A percentile compares a stretch with the other conserved stretches of the same genome.
These are phyloP conservation scores for Acropora yongei DNA, from an alignment of 64 coral and sea anemone species.

Conservation along the genomic window DNA sequence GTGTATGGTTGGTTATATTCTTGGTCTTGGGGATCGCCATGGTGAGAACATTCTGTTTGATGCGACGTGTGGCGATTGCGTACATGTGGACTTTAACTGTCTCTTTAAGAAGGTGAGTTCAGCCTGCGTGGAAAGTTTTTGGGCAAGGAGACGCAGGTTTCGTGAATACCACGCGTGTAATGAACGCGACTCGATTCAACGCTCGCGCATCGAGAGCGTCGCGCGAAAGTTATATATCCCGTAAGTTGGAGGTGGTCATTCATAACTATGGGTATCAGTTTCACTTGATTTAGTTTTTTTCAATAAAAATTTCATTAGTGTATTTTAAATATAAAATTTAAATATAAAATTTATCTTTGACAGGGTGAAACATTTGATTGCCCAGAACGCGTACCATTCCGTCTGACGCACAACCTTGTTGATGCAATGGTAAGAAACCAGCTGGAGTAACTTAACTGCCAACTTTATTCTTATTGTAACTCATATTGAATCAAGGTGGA, in stretches of 20 bases:
- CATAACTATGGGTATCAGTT: too few species aligned
- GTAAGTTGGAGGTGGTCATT: too few species aligned
- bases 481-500: too few species aligned
- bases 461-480: too few species aligned
- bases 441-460: background rate
- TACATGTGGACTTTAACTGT: slow-evolving; percentile 98
- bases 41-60: slow-evolving; percentile 99
- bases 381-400: slow-evolving; percentile 90
- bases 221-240: too few species aligned
- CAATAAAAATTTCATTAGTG: too few species aligned
- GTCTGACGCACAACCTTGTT: slow-evolving; percentile 94
- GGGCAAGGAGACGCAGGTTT: background rate
- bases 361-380: slow-evolving; percentile 99
- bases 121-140: background rate
- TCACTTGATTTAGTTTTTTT: too few species aligned
- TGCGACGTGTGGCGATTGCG: slow-evolving; percentile 86
- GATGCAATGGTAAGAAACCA: slow-evolving; percentile 86
- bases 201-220: too few species aligned
- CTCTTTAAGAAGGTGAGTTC: slow-evolving; percentile 90
- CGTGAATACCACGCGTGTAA: too few species aligned
- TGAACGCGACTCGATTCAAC: too few species aligned
- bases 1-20: slow-evolving; percentile 99
- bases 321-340: too few species aligned
- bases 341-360: background rate
- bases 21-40: slow-evolving; percentile 95